Evolutionary conservation across 2,797 vertebrate genomes (phyloP), one percentile per base, ranked within the genome.

Genomic region (Apogon talboti): DNA sequence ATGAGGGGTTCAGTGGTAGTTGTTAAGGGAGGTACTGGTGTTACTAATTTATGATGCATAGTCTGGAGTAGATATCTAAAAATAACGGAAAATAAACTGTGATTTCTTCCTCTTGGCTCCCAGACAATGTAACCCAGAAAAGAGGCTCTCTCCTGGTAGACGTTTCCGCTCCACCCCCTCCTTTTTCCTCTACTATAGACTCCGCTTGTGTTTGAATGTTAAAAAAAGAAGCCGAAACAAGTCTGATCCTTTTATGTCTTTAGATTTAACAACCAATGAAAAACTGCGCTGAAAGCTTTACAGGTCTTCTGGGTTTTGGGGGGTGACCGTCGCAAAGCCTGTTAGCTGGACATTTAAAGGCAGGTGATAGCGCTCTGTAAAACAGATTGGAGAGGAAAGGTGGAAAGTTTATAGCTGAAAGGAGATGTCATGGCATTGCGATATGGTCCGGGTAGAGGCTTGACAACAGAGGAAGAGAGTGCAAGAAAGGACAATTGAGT

Each of bases 251-350:
- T 89, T 86, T 79, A 87, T 87, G 79, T 83, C 66, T 81, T 79
- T 78, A 79, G 56, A 82, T 87, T 89, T 90, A 81, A 89, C 83
- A 82, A 71, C 78, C 87, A 89, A 86, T 91, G 87, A 91, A 91
- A 89, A 82, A 77, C 78, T 12, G 28, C 15, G 46, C 69, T 89
- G 85, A 90, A 86, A 89, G 88, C 89, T 90, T 90, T 87, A 91
- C 73, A 33, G 71, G 81, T 78, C 89, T 78, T 80, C 33, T 38
- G 81, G 85, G 83, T 76, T 86, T 84, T 74, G 64, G 76, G 76
- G 70, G 82, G 74, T 76, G 87, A 88, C 84, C 75, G 61, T 84
- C 76, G 11, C 87, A 81, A 84, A 88, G 85, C 87, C 86, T 80
- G 83, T 89, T 89, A 81, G 82, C 74, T 15, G 71, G 78, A 68